Conservation (phyloP, 1,140 invertebrate genomes). For the Drosophila setifemur region DNA sequence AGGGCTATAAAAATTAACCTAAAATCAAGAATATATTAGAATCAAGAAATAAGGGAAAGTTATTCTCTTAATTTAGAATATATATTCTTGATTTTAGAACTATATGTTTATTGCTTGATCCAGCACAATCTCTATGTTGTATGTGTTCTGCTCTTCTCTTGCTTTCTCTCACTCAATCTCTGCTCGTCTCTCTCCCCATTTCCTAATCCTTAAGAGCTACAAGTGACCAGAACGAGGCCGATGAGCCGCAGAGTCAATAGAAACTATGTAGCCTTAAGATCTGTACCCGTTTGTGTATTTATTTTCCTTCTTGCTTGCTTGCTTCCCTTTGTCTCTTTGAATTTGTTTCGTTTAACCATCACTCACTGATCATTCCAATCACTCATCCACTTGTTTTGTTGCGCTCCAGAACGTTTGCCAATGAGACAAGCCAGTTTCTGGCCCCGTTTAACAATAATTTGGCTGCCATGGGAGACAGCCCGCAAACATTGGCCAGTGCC, state of each 20-base stretch:
- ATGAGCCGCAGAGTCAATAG: slow-evolving; percentile 59
- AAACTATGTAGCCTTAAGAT: slow-evolving; percentile 46
- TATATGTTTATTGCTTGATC: neutral
- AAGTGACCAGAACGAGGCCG: slow-evolving; percentile 48
- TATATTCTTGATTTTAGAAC: slow-evolving; percentile 4
- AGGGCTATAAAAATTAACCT: neutral
- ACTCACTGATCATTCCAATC: slow-evolving; percentile 7
- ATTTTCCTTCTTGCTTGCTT: slow-evolving; percentile 15
- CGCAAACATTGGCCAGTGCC: slow-evolving; percentile 47
- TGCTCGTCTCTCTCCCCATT: slow-evolving; percentile 26
- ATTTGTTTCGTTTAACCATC: slow-evolving; percentile 2
- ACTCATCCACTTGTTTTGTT: slow-evolving; percentile 32
- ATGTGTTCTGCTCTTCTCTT: slow-evolving; percentile 61
- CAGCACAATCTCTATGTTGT: slow-evolving; percentile 35
- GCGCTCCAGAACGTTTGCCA: slow-evolving; percentile 86
- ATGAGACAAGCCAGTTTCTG: slow-evolving; percentile 89
- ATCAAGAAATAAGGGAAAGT: too few species aligned
- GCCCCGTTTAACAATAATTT: slow-evolving; percentile 86
- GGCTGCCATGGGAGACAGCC: slow-evolving; percentile 52
- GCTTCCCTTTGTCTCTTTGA: neutral
- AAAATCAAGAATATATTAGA: neutral
- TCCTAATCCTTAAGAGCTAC: slow-evolving; percentile 42
- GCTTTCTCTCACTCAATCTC: slow-evolving; percentile 10
- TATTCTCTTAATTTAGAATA: neutral
- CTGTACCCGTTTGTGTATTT: slow-evolving; percentile 1